phyloP scores from a whole-genome alignment of 2,797 vertebrate genomes.

The Peromyscus eremicus region DNA sequence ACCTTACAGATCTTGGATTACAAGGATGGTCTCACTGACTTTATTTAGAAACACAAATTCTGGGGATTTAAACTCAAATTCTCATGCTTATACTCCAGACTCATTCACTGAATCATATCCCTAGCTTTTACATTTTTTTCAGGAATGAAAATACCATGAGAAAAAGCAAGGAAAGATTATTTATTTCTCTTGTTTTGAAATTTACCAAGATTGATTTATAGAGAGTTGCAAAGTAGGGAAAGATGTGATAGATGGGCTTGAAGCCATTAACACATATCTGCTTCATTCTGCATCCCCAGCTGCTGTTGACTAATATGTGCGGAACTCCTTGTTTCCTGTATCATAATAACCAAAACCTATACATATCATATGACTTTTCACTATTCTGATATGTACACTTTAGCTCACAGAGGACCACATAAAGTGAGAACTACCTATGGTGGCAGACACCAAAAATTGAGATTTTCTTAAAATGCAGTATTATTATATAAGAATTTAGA shows the following conservation, averaged over 20 bases:
- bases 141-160: background rate
- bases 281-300: background rate
- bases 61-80: background rate
- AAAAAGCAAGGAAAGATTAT: background rate
- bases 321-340: background rate
- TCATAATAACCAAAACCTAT: background rate
- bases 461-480: background rate
- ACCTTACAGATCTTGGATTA: background rate
- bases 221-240: background rate
- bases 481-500: background rate
- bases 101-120: background rate
- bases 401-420: background rate
- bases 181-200: constrained; percentile 13
- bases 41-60: background rate
- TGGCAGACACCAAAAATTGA: background rate
- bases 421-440: background rate
- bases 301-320: background rate
- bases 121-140: background rate
- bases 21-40: too few species aligned
- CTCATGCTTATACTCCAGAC: background rate
- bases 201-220: background rate
- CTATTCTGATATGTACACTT: background rate
- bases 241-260: background rate
- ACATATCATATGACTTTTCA: background rate
- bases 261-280: background rate